Evolutionary conservation across 23 tunicate species (phyloP).

Genomic region (Ascidia mentula): DNA sequence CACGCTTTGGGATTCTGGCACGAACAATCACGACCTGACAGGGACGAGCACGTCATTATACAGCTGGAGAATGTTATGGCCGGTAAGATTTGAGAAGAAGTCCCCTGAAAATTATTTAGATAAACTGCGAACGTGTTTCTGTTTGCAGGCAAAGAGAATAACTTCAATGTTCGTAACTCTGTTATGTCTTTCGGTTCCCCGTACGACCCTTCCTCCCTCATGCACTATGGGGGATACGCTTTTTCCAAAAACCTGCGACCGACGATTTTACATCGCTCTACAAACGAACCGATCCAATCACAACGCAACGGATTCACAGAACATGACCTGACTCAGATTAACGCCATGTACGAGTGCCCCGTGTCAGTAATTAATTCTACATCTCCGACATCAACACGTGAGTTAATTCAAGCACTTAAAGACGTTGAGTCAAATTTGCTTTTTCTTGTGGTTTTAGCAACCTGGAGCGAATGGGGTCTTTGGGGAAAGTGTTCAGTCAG

Average conservation of each 20-base stretch:
- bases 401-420: background rate
- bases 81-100: slow-evolving; percentile 19
- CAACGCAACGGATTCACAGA: slow-evolving; percentile 36
- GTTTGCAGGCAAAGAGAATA: slow-evolving; percentile 28
- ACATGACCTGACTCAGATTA: slow-evolving; percentile 27
- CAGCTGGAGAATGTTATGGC: slow-evolving; percentile 14
- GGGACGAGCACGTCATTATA: slow-evolving; percentile 33
- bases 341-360: slow-evolving; percentile 24
- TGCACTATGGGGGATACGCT: slow-evolving; percentile 59
- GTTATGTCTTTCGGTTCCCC: slow-evolving; percentile 40
- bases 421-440: background rate
- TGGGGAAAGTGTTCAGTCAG: slow-evolving; percentile 43
- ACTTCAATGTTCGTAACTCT: slow-evolving; percentile 31
- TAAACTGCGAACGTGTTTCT: background rate
- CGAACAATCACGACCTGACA: slow-evolving; percentile 64
- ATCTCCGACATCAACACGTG: background rate
- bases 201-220: slow-evolving; percentile 33
- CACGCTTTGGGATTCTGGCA: slow-evolving; percentile 69
- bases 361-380: background rate
- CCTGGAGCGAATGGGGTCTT: slow-evolving; percentile 31
- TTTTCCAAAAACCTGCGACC: slow-evolving; percentile 30
- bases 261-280: slow-evolving; percentile 29
- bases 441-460: background rate
- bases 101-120: background rate
- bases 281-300: slow-evolving; percentile 30